These are phyloP conservation scores for Euproctis similis DNA, from an alignment of 2,888 invertebrate genomes.

Conservation along the genomic window DNA sequence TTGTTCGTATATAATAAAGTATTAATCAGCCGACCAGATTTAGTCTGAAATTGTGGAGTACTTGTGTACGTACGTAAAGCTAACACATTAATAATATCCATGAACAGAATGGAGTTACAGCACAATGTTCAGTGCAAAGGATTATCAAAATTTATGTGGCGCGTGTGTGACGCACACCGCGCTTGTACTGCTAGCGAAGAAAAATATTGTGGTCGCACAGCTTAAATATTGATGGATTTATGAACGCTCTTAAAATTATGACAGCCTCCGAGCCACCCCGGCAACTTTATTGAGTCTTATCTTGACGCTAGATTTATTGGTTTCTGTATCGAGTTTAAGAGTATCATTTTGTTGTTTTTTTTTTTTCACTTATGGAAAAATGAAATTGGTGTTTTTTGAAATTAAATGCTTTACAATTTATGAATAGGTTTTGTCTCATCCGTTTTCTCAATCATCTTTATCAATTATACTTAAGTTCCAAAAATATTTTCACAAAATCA, in stretches of 20 bases:
- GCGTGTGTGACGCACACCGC: conserved; percentile 65
- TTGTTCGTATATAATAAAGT: not conserved
- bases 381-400: conserved; percentile 21
- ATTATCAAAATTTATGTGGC: conserved; percentile 68
- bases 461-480: too few species aligned
- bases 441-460: too few species aligned
- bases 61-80: conserved; percentile 53
- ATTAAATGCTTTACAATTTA: too few species aligned
- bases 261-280: conserved; percentile 52
- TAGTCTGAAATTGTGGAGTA: conserved; percentile 55
- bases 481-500: too few species aligned
- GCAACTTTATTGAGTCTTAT: conserved; percentile 67
- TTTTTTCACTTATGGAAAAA: conserved; percentile 32
- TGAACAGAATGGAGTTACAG: conserved; percentile 52
- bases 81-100: conserved; percentile 61
- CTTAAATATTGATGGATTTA: conserved; percentile 74
- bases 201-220: conserved; percentile 66
- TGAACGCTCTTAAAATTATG: conserved; percentile 69
- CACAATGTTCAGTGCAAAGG: conserved; percentile 50
- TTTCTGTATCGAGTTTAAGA: conserved; percentile 45
- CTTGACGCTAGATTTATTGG: conserved; percentile 58
- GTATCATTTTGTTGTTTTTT: conserved; percentile 46
- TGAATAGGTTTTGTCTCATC: too few species aligned
- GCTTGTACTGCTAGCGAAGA: conserved; percentile 43
- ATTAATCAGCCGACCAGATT: conserved; percentile 30